Evolutionary conservation across 2,797 vertebrate genomes (phyloP).

Genomic region (Pyrocephalus nanus): DNA sequence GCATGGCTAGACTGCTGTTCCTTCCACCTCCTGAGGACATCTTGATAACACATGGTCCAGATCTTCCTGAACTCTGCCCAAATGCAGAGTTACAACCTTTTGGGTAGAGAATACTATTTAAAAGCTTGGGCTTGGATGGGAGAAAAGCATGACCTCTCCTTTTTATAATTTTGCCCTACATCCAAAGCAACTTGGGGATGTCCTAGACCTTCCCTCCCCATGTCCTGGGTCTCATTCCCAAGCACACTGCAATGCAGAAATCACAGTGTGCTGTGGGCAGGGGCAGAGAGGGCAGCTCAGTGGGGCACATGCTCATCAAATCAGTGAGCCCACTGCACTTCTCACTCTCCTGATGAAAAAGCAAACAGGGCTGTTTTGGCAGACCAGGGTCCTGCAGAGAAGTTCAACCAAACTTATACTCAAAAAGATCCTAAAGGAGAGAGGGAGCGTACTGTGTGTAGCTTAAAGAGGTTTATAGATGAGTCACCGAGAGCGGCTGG

Average conservation of each 20-base stretch:
- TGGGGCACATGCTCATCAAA: background rate
- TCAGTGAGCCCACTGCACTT: background rate
- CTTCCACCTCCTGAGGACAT: background rate
- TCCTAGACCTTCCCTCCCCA: fast-evolving
- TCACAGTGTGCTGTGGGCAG: background rate
- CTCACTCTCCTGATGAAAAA: background rate
- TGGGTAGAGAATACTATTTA: too few relatives aligned
- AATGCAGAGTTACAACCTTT: background rate
- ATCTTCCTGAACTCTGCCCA: background rate
- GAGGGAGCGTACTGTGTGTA: background rate
- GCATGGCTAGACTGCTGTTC: fast-evolving
- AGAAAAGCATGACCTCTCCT: background rate
- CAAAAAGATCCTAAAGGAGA: background rate
- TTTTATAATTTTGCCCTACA: background rate
- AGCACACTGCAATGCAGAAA: background rate
- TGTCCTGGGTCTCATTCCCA: background rate
- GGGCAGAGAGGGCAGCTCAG: background rate
- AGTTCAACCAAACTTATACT: background rate
- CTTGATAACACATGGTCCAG: fast-evolving
- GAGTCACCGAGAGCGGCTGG: background rate
- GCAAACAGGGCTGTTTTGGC: background rate
- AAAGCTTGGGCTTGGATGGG: background rate
- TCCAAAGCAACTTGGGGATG: background rate
- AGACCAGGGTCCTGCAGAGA: background rate
- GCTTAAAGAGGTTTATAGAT: background rate